A percentile compares a stretch with the other conserved stretches of the same genome.
phyloP scores from a whole-genome alignment of 2,113 vertebrate species.

The Octodon degus region DNA sequence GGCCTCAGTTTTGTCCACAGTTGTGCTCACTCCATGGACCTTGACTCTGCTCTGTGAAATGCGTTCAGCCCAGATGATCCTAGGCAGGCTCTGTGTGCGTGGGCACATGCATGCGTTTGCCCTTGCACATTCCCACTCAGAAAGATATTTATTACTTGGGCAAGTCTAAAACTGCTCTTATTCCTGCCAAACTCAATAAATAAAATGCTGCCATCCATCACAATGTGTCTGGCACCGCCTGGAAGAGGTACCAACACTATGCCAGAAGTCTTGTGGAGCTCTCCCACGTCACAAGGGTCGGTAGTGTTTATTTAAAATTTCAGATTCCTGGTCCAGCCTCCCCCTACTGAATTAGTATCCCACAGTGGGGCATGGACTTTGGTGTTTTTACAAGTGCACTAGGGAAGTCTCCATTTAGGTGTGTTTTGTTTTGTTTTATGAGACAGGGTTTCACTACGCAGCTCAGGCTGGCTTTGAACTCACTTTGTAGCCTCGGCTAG shows the following conservation, averaged over 20 bases:
- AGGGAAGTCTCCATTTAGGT: neutral
- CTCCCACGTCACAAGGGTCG: fast-evolving
- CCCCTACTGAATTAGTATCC: neutral
- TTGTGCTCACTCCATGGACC: neutral
- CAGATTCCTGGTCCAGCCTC: neutral
- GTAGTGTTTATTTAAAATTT: neutral
- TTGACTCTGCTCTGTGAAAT: neutral
- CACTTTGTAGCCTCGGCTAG: neutral
- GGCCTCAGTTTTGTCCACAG: neutral
- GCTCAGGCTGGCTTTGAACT: neutral
- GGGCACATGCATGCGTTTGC: fast-evolving
- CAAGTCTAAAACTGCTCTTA: neutral
- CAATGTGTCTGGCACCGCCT: neutral
- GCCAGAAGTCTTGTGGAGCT: neutral
- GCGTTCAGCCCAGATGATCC: neutral
- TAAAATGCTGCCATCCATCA: neutral
- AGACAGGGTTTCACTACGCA: neutral
- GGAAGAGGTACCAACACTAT: neutral
- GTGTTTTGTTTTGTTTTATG: neutral
- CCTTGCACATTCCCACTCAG: neutral
- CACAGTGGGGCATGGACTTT: neutral
- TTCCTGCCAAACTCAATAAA: neutral
- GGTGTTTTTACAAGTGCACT: neutral
- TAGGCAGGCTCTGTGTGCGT: neutral
- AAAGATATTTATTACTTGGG: neutral